Evolutionary conservation across 2,113 vertebrate genomes (phyloP), one percentile per base, ranked within the genome.

Genomic region (Hemicordylus capensis): DNA sequence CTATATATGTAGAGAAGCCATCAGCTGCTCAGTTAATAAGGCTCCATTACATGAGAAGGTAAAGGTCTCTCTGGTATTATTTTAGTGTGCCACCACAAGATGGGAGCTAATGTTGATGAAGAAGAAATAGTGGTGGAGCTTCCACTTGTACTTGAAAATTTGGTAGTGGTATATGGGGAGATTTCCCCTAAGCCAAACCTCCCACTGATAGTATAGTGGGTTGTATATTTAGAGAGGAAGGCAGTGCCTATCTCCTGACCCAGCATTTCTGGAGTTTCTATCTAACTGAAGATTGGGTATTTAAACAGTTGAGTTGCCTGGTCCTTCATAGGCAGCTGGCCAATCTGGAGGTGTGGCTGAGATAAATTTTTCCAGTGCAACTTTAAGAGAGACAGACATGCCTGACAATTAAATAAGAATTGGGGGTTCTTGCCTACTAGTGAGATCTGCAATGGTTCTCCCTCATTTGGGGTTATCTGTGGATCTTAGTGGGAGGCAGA

Each of bases 1-100:
- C 98, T 99, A 82, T 1, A 81, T 34, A 14, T 75, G 26, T 1
- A 79, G 69, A 1, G 10, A 31, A 0, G 3, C 3, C 34, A 59
- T 20, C 1, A 0, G 0, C 0, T 12, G 1, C 15, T 48, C 42
- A 15, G 34, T 46, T 44, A 2, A 37, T 74, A 84, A 58, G 1
- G 20, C 20, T 6, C 11, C 37, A 15, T 26, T 48, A 5, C 1
- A 66, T 51, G n/a, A 70, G 44, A 37, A 34, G 67, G 5, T 46
- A 51, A 15, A 76, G 31, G 22, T 24, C 76, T 28, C 80, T 81
- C 39, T 81, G 80, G 51, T 28, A 24, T 48, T 56, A 39, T 0
- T 8, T n/a, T 69, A 59, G 7, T 37, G 87, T 66, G 24, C 9
- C 39, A 6, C 3, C 3, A 26, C 6, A 80, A 67, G 37, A 44